phyloP scores from a whole-genome alignment of 1,140 invertebrate species.

The Maniola jurtina region DNA sequence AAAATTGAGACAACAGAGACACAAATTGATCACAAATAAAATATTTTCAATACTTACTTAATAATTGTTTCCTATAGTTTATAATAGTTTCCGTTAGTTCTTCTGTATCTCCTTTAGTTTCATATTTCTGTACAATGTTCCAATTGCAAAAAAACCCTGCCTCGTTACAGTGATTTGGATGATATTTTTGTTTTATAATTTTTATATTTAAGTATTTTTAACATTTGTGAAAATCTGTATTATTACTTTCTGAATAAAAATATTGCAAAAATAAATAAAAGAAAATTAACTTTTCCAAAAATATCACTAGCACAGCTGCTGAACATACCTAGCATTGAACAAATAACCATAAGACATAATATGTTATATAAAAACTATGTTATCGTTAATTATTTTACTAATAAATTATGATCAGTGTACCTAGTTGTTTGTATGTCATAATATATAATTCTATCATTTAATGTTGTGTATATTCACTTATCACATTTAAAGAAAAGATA shows the following conservation, averaged over 20 bases:
- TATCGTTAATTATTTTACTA: background rate
- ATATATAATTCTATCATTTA: background rate
- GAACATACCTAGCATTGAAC: conserved; percentile 5
- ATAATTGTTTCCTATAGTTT: too few relatives aligned
- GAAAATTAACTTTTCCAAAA: background rate
- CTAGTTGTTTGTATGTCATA: background rate
- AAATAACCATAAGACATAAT: background rate
- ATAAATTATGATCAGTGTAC: background rate
- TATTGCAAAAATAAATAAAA: too few relatives aligned
- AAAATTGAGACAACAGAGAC: too few relatives aligned
- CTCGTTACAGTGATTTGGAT: too few relatives aligned
- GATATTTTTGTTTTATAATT: too few relatives aligned
- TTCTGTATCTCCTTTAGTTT: too few relatives aligned
- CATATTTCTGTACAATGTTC: too few relatives aligned
- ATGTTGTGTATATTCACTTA: background rate
- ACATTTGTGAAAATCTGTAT: too few relatives aligned
- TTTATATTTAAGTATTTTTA: too few relatives aligned
- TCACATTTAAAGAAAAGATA: background rate
- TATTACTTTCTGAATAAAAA: too few relatives aligned
- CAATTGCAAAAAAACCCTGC: too few relatives aligned
- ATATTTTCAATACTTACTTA: background rate
- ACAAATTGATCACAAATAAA: background rate
- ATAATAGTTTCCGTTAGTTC: too few relatives aligned
- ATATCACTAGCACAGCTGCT: background rate
- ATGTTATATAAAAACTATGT: background rate